phyloP scores from a whole-genome alignment of 2,797 vertebrate genomes.

The Squalus acanthias region DNA sequence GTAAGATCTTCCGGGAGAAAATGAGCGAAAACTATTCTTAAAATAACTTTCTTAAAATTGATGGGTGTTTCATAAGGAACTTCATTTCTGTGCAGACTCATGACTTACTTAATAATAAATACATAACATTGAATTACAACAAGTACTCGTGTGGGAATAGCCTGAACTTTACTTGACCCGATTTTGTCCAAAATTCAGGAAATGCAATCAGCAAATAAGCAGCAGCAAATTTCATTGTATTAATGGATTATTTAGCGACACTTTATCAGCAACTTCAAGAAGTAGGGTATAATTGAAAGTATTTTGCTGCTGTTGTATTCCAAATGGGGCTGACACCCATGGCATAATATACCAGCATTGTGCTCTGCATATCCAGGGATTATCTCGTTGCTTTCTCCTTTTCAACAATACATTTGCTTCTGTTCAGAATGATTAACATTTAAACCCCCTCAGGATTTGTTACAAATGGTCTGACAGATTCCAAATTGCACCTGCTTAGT shows the following conservation, averaged over 20 bases:
- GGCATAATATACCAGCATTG: slow-evolving; percentile 52
- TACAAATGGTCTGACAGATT: slow-evolving; percentile 50
- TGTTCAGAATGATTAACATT: slow-evolving; percentile 57
- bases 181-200: slow-evolving; percentile 17
- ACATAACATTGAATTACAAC: neutral
- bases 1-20: neutral
- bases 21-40: neutral
- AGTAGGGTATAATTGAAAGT: neutral
- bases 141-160: neutral
- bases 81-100: neutral
- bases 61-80: neutral
- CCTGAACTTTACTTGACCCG: neutral
- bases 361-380: slow-evolving; percentile 57
- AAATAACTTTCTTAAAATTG: neutral
- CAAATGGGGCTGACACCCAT: slow-evolving; percentile 47
- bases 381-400: slow-evolving; percentile 60
- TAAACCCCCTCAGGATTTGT: slow-evolving; percentile 60
- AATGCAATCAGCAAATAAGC: slow-evolving; percentile 16
- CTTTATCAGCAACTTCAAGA: slow-evolving; percentile 2
- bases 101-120: neutral
- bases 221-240: neutral
- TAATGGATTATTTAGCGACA: neutral
- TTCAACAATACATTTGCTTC: slow-evolving; percentile 57
- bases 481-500: slow-evolving; percentile 53
- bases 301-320: slow-evolving; percentile 46